phyloP scores from a whole-genome alignment of 1,140 invertebrate species.

The Marisa cornuarietis region DNA sequence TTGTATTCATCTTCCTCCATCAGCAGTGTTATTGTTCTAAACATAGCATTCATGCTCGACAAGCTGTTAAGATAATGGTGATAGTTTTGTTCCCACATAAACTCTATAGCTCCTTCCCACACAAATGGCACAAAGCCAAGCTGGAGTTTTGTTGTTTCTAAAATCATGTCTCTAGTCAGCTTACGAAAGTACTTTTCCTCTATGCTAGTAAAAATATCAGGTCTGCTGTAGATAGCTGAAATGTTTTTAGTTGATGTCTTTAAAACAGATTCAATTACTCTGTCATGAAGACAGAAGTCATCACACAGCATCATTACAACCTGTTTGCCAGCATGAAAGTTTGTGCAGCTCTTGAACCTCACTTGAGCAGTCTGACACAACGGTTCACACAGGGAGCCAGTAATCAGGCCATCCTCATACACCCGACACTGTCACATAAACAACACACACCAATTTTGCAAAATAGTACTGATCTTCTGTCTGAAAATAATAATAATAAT shows the following conservation, averaged over 20 bases:
- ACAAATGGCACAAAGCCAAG: slow-evolving; percentile 27
- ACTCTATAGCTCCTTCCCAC: slow-evolving; percentile 25
- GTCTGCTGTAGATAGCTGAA: neutral
- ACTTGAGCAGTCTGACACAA: slow-evolving; percentile 42
- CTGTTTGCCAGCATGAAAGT: slow-evolving; percentile 52
- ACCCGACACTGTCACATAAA: slow-evolving; percentile 52
- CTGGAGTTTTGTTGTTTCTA: slow-evolving; percentile 25
- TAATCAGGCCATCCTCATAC: slow-evolving; percentile 40
- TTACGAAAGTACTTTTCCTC: neutral
- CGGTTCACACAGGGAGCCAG: slow-evolving; percentile 49
- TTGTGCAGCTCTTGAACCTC: slow-evolving; percentile 44
- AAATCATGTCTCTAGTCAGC: slow-evolving; percentile 23
- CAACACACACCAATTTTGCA: no score
- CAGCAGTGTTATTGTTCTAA: slow-evolving; percentile 72
- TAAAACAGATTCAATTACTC: slow-evolving; percentile 32
- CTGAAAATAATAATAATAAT: slow-evolving; percentile 10
- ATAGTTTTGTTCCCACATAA: slow-evolving; percentile 45
- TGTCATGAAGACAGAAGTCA: slow-evolving; percentile 26
- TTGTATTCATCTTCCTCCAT: slow-evolving; percentile 76
- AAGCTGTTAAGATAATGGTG: slow-evolving; percentile 17
- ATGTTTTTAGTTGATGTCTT: slow-evolving; percentile 33
- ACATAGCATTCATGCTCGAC: slow-evolving; percentile 60
- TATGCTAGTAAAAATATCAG: neutral
- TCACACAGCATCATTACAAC: slow-evolving; percentile 46
- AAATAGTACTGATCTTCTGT: no score